Evolutionary conservation across 2,797 vertebrate species (phyloP), one percentile per base, ranked within the genome.

Genomic region (Fistularia tabacaria): DNA sequence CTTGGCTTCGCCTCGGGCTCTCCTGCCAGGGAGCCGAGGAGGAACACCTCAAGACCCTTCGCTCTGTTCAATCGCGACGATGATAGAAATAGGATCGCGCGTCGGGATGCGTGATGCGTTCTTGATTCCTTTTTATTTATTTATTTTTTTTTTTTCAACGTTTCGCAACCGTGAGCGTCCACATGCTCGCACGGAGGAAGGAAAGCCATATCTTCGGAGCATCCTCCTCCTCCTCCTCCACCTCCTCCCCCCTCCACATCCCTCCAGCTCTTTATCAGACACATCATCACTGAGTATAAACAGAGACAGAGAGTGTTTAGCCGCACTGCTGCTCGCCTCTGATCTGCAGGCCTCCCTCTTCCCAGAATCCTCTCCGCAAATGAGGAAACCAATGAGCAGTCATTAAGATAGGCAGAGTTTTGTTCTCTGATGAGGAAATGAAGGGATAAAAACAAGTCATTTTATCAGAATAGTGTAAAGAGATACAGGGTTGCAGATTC

Each of bases 221-320:
- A 77, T 84, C 74, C 67, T 77, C 57, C 3, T 36, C 14, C 14
- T 42, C n/a, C 49, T 36, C 36, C 42, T 10, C 37, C 14, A 15
- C 7, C 37, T 3, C 8, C 37, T 12, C 13, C 58, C 44, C n/a
- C 48, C 38, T 7, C 47, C 64, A 71, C 57, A 63, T 65, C 68
- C 69, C 73, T 54, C 61, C 54, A 68, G 67, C 67, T 40, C 63
- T 74, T 83, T 88, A 88, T 89, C 87, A 64, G 66, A 57, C 69
- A 73, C 78, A 83, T 87, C 80, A 85, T 77, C 73, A 13, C 10
- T 10, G 62, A 83, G 82, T 73, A 82, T 85, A 89, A 89, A 89
- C 83, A 86, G 71, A 85, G 79, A 77, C 62, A 14, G 55, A 36
- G 70, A 84, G 80, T 64, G 57, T 85, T 87, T 86, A 80, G 78